Evolutionary conservation across 2,113 vertebrate species (phyloP).

Genomic region (Gymnobelideus leadbeateri): DNA sequence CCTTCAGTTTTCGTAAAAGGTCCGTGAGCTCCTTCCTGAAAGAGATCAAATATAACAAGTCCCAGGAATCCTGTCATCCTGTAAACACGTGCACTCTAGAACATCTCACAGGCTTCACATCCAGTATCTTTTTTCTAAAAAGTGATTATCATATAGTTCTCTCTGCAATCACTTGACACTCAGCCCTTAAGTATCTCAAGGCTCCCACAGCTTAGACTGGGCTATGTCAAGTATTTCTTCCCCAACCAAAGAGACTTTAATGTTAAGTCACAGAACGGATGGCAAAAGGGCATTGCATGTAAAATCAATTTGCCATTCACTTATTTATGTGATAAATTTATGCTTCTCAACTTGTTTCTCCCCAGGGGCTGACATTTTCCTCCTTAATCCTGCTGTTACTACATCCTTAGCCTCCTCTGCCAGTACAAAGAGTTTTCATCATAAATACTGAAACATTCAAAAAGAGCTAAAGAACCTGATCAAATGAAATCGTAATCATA

Average conservation of each 20-base stretch:
- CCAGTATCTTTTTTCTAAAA: constrained; percentile 28
- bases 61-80: constrained; percentile 29
- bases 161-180: constrained; percentile 38
- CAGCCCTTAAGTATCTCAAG: constrained; percentile 56
- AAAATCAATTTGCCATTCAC: constrained; percentile 42
- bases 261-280: not conserved
- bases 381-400: constrained; percentile 20
- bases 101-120: not conserved
- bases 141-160: not conserved
- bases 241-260: constrained; percentile 23
- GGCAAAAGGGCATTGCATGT: constrained; percentile 38
- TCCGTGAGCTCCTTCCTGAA: constrained; percentile 75
- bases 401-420: not conserved
- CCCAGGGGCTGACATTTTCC: not conserved
- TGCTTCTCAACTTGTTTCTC: constrained; percentile 27
- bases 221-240: constrained; percentile 36
- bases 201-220: not conserved
- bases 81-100: constrained; percentile 3
- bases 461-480: constrained; percentile 33
- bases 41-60: constrained; percentile 51
- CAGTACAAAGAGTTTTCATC: constrained; percentile 26
- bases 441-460: constrained; percentile 45
- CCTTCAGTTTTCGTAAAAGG: constrained; percentile 72
- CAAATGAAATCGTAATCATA: not conserved
- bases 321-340: constrained; percentile 20